Conservation (phyloP, 2,888 invertebrate genomes). For the Tipula lateralis region DNA sequence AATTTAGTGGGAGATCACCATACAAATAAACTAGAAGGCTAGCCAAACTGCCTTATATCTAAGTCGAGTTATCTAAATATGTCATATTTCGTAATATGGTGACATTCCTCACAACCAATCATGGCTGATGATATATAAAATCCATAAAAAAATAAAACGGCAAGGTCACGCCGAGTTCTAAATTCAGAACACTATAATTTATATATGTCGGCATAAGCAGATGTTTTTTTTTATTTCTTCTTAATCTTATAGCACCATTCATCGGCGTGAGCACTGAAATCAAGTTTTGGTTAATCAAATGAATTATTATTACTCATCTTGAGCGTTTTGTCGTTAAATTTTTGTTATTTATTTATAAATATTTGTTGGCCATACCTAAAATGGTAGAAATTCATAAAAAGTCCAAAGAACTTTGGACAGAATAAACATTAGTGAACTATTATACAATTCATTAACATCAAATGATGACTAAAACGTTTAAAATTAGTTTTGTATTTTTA, state of each 20-base stretch:
- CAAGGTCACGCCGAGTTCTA: background rate
- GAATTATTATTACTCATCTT: background rate
- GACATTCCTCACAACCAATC: background rate
- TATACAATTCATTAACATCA: background rate
- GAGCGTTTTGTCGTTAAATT: background rate
- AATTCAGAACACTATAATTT: background rate
- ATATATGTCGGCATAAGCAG: background rate
- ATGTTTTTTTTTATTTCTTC: background rate
- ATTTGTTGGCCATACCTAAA: background rate
- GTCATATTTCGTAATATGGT: background rate
- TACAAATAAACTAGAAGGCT: background rate
- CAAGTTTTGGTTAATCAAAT: background rate
- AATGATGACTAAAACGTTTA: background rate
- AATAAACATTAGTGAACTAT: background rate
- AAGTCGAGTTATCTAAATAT: background rate
- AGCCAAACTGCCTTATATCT: background rate
- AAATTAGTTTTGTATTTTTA: background rate
- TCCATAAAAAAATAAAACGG: background rate
- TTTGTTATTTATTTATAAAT: background rate
- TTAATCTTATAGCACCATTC: background rate
- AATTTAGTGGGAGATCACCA: background rate
- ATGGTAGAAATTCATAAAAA: background rate
- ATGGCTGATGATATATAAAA: background rate
- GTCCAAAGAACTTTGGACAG: background rate
- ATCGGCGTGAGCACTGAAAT: no score